Conservation (phyloP, 2,797 vertebrate species). For the Smutsia temminckii region DNA sequence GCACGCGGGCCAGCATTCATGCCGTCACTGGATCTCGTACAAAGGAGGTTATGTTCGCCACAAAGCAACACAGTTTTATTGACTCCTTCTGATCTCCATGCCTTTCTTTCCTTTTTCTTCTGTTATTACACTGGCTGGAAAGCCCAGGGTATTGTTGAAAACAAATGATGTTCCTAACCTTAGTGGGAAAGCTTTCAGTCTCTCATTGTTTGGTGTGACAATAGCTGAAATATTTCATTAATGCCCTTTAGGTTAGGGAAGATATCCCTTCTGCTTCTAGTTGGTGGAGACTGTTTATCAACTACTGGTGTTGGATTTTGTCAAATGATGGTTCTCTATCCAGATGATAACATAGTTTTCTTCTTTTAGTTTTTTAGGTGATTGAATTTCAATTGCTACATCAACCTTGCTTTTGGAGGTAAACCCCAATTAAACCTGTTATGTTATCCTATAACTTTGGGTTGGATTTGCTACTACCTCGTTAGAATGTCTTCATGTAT, state of each 20-base stretch:
- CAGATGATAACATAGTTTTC: not conserved
- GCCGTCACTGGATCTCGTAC: not conserved
- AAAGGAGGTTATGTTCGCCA: not conserved
- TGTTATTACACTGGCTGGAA: not conserved
- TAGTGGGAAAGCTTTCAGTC: not conserved
- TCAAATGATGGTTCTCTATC: not conserved
- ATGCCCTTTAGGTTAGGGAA: not conserved
- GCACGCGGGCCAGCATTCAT: accelerated
- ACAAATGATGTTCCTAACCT: not conserved
- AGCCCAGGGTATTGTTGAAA: accelerated
- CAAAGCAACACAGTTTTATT: accelerated
- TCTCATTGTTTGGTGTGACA: accelerated
- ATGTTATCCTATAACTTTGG: not conserved
- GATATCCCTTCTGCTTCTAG: not conserved
- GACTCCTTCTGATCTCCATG: not conserved
- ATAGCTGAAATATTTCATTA: too few relatives aligned
- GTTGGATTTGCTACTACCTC: not conserved
- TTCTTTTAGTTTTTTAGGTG: not conserved
- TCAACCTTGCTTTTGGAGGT: not conserved
- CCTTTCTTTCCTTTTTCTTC: not conserved
- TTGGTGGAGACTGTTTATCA: not conserved
- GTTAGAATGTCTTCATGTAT: accelerated
- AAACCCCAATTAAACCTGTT: not conserved
- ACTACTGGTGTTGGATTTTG: not conserved
- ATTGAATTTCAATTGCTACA: not conserved